phyloP scores from a whole-genome alignment of 2,113 vertebrate species.

The Spea bombifrons region DNA sequence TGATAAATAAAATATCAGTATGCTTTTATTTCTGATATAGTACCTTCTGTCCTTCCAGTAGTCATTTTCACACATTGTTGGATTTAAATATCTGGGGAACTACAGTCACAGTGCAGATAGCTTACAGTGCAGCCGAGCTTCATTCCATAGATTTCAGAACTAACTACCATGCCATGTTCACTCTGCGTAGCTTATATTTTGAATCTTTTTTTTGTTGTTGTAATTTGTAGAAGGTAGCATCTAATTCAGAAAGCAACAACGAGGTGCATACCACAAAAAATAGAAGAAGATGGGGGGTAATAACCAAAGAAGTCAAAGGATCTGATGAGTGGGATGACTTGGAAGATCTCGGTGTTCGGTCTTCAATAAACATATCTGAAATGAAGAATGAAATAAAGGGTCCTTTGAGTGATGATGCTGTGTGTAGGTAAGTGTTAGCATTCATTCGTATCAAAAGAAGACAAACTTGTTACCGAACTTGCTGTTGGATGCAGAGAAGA shows the following conservation, averaged over 20 bases:
- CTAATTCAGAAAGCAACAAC: slow-evolving; percentile 69
- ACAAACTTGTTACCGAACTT: too few relatives aligned
- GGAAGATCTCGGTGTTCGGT: slow-evolving; percentile 70
- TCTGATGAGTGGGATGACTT: slow-evolving; percentile 84
- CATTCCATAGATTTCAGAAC: too few relatives aligned
- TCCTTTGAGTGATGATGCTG: slow-evolving; percentile 64
- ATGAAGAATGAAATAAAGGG: slow-evolving; percentile 71
- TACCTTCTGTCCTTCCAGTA: too few relatives aligned
- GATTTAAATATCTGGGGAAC: too few relatives aligned
- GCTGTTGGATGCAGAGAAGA: too few relatives aligned
- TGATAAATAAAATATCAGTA: too few relatives aligned
- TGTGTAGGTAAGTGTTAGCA: slow-evolving; percentile 68
- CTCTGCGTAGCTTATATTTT: neutral
- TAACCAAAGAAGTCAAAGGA: slow-evolving; percentile 69
- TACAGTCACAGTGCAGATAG: too few relatives aligned
- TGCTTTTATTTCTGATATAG: too few relatives aligned
- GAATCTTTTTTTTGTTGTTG: neutral
- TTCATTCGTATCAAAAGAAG: neutral
- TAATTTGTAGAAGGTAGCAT: slow-evolving; percentile 62
- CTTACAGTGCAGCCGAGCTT: too few relatives aligned
- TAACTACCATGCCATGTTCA: too few relatives aligned
- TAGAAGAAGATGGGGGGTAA: slow-evolving; percentile 80
- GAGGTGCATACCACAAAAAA: slow-evolving; percentile 73
- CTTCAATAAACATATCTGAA: slow-evolving; percentile 64
- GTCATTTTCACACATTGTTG: too few relatives aligned